These are phyloP conservation scores for Forbesichthys agassizii DNA, from an alignment of 2,113 vertebrate species.

Conservation along the genomic window DNA sequence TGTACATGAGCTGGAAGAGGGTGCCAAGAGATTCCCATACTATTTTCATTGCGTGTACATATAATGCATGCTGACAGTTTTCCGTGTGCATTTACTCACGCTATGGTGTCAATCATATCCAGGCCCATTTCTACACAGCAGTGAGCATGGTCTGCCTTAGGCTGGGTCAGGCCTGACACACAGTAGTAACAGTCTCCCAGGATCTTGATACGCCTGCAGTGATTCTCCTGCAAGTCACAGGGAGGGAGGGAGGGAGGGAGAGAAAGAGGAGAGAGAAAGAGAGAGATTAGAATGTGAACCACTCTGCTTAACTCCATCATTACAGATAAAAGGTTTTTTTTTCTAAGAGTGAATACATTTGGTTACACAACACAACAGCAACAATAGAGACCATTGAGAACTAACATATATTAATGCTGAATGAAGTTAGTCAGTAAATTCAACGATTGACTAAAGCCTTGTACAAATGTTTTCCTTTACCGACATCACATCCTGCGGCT, in stretches of 20 bases:
- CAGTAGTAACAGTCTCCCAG: slow-evolving; percentile 98
- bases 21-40: too few relatives aligned
- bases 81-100: slow-evolving; percentile 62
- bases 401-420: too few relatives aligned
- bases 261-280: slow-evolving; percentile 1
- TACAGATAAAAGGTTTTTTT: not conserved
- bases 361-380: too few relatives aligned
- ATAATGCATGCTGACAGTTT: not conserved
- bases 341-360: not conserved
- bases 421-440: too few relatives aligned
- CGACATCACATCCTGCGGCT: too few relatives aligned
- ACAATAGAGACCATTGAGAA: too few relatives aligned
- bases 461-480: too few relatives aligned
- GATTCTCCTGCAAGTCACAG: slow-evolving; percentile 75
- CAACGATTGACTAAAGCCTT: too few relatives aligned
- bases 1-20: too few relatives aligned
- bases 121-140: slow-evolving; percentile 83
- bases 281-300: not conserved
- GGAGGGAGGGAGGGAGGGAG: not conserved
- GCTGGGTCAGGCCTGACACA: slow-evolving; percentile 94
- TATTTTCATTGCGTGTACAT: not conserved
- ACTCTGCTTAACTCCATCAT: not conserved
- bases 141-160: slow-evolving; percentile 94
- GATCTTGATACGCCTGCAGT: slow-evolving; percentile 97
- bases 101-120: slow-evolving; percentile 82